Evolutionary conservation across 1,140 invertebrate species (phyloP).

Genomic region (Portunus trituberculatus): DNA sequence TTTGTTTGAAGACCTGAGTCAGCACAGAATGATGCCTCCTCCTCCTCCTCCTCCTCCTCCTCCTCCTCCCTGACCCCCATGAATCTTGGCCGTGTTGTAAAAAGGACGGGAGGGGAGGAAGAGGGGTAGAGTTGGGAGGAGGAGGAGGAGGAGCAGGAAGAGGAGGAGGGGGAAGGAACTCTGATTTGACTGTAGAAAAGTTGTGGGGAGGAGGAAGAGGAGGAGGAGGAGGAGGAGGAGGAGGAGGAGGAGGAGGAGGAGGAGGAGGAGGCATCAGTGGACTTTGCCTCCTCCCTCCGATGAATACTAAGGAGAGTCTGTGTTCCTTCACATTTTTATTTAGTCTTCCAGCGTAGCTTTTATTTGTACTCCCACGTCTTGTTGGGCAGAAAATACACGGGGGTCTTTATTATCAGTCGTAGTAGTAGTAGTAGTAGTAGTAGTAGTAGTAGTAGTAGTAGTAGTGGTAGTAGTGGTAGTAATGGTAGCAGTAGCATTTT

Average conservation of each 20-base stretch:
- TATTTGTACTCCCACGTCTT: not conserved
- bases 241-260: not conserved
- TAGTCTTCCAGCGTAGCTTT: not conserved
- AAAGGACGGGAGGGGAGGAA: conserved; percentile 24
- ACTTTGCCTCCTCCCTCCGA: not conserved
- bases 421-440: conserved; percentile 9
- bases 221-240: not conserved
- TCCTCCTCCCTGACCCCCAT: conserved; percentile 50
- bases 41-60: conserved; percentile 25
- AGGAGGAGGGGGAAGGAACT: not conserved
- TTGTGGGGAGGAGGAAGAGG: not conserved
- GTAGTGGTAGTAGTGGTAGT: not conserved
- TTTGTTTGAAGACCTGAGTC: conserved; percentile 75
- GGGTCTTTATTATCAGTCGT: not conserved
- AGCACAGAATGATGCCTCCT: conserved; percentile 54
- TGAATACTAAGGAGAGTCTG: not conserved
- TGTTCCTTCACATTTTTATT: not conserved
- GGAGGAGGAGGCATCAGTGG: not conserved
- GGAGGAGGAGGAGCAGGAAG: not conserved
- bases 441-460: conserved; percentile 5
- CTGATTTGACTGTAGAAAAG: not conserved
- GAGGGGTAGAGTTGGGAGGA: not conserved
- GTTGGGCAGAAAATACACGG: not conserved
- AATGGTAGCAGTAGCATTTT: no score
- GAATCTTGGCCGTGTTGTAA: conserved; percentile 62